These are phyloP conservation scores for Loriculus beryllinus DNA, from an alignment of 2,797 vertebrate genomes.

Conservation along the genomic window DNA sequence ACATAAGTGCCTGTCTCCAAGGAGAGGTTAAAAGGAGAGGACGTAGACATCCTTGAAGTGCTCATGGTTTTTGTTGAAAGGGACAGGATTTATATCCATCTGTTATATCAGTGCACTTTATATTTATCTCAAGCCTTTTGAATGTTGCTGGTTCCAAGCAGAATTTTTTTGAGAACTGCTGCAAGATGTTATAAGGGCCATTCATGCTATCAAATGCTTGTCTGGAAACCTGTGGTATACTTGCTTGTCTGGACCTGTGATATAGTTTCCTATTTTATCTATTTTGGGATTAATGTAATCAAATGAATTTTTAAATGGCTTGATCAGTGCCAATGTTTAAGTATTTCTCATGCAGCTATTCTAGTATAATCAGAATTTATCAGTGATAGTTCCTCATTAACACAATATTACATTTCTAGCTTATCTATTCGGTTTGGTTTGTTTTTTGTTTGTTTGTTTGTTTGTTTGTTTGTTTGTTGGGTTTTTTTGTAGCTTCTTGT, in stretches of 20 bases:
- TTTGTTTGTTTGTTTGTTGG: too few species aligned
- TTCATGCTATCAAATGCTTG: not conserved
- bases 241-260: not conserved
- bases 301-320: not conserved
- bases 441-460: too few species aligned
- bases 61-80: not conserved
- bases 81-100: not conserved
- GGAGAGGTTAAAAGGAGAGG: not conserved
- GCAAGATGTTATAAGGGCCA: not conserved
- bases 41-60: not conserved
- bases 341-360: not conserved
- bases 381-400: not conserved
- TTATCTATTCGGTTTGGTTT: not conserved
- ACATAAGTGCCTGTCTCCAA: not conserved
- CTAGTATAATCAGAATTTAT: not conserved
- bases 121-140: not conserved
- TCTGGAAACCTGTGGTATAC: not conserved
- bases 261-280: not conserved
- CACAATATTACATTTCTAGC: not conserved
- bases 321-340: not conserved
- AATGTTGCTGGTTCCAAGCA: not conserved
- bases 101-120: not conserved
- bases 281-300: not conserved
- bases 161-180: not conserved
- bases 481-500: too few species aligned